Evolutionary conservation across 1,140 invertebrate genomes (phyloP), one percentile per base, ranked within the genome.

Genomic region (Gonatopus flavifemur): DNA sequence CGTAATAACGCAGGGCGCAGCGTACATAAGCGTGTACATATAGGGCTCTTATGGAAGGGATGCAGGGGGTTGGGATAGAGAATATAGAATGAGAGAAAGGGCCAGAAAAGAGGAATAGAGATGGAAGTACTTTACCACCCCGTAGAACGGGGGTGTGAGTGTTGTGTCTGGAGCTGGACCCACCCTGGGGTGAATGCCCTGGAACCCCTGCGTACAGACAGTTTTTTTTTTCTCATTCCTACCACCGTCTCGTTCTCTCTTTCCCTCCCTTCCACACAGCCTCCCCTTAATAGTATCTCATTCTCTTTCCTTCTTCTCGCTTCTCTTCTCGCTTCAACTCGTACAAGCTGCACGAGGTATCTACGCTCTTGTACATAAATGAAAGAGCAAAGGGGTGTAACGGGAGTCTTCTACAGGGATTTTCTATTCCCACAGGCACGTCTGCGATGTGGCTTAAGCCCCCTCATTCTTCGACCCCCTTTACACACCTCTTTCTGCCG

Each of bases 161-260:
- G 63, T 66, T 66, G 62, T 64, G 63, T 66, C 63, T 66, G 63
- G 63, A 64, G 62, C 62, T 66, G 63, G 62, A 66, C 63, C 63
- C 64, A 66, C 62, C 55, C 60, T 60, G 57, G 57, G 57, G 57
- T 60, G 59, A 60, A 52, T 56, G 59, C 49, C 57, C 59, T 33
- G 46, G 31, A 52, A 61, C 59, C 59, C 59, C 60, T 61, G 36
- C 47, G 42, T 47, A 42, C 39, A 43, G 55, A 63, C 60, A 49
- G 51, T 59, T 53, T 61, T 57, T 63, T n/a, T 13, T 16, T 22
- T 20, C 40, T 36, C 33, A 33, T 22, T 45, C 39, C 32, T n/a
- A 24, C 9, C 22, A 24, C 12, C 16, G 4, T 22, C 28, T 39
- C 39, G 24, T 22, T 33, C 20, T 37, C 28, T 52, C 44, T 49